Evolutionary conservation across 1,140 invertebrate genomes (phyloP), one percentile per base, ranked within the genome.

Genomic region (Papilio dardanus): DNA sequence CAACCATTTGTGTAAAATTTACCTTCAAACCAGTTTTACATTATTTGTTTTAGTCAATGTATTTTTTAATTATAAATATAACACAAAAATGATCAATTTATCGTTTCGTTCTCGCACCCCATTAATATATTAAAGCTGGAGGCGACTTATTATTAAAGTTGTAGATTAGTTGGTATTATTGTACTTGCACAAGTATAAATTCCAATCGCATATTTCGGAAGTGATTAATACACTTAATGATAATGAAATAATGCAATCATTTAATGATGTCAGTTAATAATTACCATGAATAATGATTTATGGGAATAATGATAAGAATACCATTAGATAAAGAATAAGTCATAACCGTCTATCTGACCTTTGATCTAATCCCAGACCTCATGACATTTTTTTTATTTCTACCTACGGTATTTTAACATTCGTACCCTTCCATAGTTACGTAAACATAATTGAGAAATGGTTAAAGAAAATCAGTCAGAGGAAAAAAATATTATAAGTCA

Each of bases 1-100:
- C 24, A 42, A 19, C 67, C 37, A 69, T 69, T 46, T 40, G 8
- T 69, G 19, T 40, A 8, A 69, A 3, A n/a, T n/a, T n/a, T n/a
- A n/a, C n/a, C n/a, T n/a, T n/a, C n/a, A n/a, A n/a, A n/a, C n/a
- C n/a, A n/a, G n/a, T n/a, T n/a, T n/a, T n/a, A n/a, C n/a, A n/a
- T n/a, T n/a, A n/a, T n/a, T n/a, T n/a, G n/a, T n/a, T n/a, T n/a
- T n/a, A n/a, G n/a, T n/a, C n/a, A n/a, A n/a, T n/a, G n/a, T n/a
- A n/a, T n/a, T n/a, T n/a, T n/a, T n/a, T n/a, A n/a, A n/a, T n/a
- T n/a, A n/a, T n/a, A n/a, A n/a, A n/a, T n/a, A n/a, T n/a, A n/a
- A n/a, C n/a, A n/a, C n/a, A n/a, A n/a, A n/a, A n/a, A n/a, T n/a
- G n/a, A n/a, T n/a, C n/a, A n/a, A n/a, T n/a, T n/a, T n/a, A n/a